A percentile compares a stretch with the other conserved stretches of the same genome.
phyloP scores from a whole-genome alignment of 2,888 invertebrate genomes.

The Caprella mutica region DNA sequence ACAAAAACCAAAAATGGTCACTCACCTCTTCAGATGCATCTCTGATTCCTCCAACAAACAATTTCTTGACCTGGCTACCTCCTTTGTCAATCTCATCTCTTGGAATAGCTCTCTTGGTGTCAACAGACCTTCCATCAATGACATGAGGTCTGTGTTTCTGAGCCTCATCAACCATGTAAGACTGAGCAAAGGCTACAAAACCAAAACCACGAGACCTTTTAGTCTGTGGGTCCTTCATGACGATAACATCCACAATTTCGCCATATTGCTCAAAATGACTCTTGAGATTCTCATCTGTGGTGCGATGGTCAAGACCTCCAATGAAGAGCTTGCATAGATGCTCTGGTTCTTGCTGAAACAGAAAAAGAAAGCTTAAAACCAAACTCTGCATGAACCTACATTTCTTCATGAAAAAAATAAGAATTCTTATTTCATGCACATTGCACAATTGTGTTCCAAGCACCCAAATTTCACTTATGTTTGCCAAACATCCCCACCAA shows the following conservation, averaged over 20 bases:
- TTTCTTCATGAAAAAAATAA: too few relatives aligned
- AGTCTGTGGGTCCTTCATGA: slow-evolving; percentile 92
- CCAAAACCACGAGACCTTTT: slow-evolving; percentile 93
- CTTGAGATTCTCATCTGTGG: slow-evolving; percentile 80
- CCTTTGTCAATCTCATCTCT: slow-evolving; percentile 51
- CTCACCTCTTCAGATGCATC: slow-evolving; percentile 84
- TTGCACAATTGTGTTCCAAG: too few relatives aligned
- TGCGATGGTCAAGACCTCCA: slow-evolving; percentile 89
- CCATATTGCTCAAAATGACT: slow-evolving; percentile 95
- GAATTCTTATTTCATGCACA: too few relatives aligned
- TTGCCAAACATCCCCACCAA: too few relatives aligned
- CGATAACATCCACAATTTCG: slow-evolving; percentile 88
- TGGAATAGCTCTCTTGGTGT: slow-evolving; percentile 93
- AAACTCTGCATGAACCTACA: too few relatives aligned
- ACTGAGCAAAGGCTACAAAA: slow-evolving; percentile 87
- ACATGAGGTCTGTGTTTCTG: slow-evolving; percentile 70
- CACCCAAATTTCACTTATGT: too few relatives aligned
- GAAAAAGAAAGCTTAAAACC: too few relatives aligned
- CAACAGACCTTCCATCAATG: slow-evolving; percentile 82
- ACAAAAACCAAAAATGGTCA: too few relatives aligned
- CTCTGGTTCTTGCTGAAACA: slow-evolving; percentile 36
- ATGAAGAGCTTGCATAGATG: slow-evolving; percentile 70
- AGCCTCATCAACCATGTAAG: slow-evolving; percentile 91
- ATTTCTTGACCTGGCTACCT: slow-evolving; percentile 83
- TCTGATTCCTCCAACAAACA: slow-evolving; percentile 87